phyloP scores from a whole-genome alignment of 2,888 invertebrate genomes.

The Toxonevra muliebris region DNA sequence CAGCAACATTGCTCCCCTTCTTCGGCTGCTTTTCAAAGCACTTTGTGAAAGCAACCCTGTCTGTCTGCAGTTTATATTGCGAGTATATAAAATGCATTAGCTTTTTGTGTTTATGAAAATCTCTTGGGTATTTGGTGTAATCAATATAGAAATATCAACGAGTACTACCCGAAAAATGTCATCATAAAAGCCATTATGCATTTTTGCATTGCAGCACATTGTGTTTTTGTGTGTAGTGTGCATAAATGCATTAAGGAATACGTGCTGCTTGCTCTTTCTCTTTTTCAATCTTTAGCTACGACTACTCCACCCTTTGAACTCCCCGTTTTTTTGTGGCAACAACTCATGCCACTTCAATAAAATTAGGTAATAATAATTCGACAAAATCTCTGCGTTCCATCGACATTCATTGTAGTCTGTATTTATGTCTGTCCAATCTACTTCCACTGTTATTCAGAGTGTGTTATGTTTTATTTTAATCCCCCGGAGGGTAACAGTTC shows the following conservation, averaged over 20 bases:
- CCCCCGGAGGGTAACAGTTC: slow-evolving; percentile 9
- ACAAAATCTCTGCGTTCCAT: slow-evolving; percentile 41
- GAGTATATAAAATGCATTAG: not conserved
- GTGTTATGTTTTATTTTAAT: slow-evolving; percentile 26
- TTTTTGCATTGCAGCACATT: not conserved
- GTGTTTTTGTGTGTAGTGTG: not conserved
- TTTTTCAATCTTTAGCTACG: too few relatives aligned
- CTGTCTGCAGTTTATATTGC: too few relatives aligned
- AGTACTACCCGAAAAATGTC: not conserved
- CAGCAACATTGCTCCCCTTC: too few relatives aligned
- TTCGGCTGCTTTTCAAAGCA: too few relatives aligned
- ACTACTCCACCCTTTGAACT: too few relatives aligned
- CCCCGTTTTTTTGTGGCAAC: too few relatives aligned
- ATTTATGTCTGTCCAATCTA: not conserved
- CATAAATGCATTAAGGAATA: not conserved
- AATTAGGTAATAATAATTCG: slow-evolving; percentile 43
- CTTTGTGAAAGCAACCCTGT: too few relatives aligned
- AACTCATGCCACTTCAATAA: slow-evolving; percentile 14
- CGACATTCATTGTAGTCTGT: slow-evolving; percentile 31
- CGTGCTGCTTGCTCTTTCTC: too few relatives aligned
- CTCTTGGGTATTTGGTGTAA: slow-evolving; percentile 1
- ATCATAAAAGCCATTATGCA: slow-evolving; percentile 4
- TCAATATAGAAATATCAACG: slow-evolving; percentile 3
- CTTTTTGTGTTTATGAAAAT: not conserved
- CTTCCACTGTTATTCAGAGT: slow-evolving; percentile 17